These are phyloP conservation scores for Odocoileus hemionus DNA, from an alignment of 2,113 vertebrate genomes.

Conservation along the genomic window DNA sequence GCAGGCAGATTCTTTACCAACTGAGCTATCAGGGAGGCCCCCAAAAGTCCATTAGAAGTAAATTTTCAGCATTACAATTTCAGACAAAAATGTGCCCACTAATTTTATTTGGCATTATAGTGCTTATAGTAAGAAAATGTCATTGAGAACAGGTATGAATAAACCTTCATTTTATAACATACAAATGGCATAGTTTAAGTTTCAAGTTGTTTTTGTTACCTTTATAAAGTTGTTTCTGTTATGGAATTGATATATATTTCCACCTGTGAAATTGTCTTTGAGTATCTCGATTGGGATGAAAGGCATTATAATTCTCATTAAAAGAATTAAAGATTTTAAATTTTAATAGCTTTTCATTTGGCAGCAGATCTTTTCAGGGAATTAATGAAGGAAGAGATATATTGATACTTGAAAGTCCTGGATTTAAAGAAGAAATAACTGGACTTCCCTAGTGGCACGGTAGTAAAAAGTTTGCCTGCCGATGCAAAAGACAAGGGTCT, in stretches of 20 bases:
- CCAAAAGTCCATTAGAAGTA: neutral
- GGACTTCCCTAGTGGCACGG: neutral
- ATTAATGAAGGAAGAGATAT: neutral
- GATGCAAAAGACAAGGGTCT: neutral
- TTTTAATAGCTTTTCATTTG: constrained; percentile 3
- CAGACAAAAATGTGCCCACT: neutral
- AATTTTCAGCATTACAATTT: neutral
- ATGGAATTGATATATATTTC: neutral
- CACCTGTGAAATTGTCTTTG: neutral
- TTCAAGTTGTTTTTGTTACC: neutral
- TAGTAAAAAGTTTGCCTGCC: neutral
- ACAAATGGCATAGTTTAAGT: neutral
- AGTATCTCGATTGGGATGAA: neutral
- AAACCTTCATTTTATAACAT: neutral
- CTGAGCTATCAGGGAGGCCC: neutral
- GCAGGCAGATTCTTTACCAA: neutral
- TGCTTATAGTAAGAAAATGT: neutral
- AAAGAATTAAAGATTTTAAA: neutral
- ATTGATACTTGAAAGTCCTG: neutral
- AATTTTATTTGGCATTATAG: neutral
- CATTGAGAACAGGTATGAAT: neutral
- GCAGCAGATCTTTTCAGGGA: neutral
- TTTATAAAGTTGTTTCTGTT: neutral
- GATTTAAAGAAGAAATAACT: neutral
- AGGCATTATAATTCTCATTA: neutral